Percentiles rank a stretch among this genome's conserved stretches.
Evolutionary conservation across 2,888 invertebrate species (phyloP).

Genomic region (Muschampia plurimacula): DNA sequence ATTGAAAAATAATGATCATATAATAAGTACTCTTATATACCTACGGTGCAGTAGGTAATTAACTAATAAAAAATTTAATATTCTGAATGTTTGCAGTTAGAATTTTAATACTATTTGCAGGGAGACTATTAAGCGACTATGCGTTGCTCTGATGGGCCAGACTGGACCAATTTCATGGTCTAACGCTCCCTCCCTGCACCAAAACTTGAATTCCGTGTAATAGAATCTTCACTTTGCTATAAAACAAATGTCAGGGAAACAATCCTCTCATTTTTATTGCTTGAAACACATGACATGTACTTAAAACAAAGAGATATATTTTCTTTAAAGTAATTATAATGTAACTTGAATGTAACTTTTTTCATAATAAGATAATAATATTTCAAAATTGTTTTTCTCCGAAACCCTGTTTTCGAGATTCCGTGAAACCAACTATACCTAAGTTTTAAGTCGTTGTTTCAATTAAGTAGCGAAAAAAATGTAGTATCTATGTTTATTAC

Average conservation of each 20-base stretch:
- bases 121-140: conserved; percentile 68
- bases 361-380: too few species aligned
- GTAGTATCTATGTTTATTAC: too few species aligned
- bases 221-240: conserved; percentile 51
- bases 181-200: conserved; percentile 75
- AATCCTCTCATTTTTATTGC: not conserved
- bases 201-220: conserved; percentile 60
- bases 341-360: too few species aligned
- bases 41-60: not conserved
- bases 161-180: conserved; percentile 83
- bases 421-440: too few species aligned
- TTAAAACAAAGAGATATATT: too few species aligned
- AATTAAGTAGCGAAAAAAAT: too few species aligned
- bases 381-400: too few species aligned
- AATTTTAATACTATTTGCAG: conserved; percentile 61
- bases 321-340: too few species aligned
- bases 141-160: conserved; percentile 67
- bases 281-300: too few species aligned
- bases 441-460: too few species aligned
- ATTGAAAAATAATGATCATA: not conserved
- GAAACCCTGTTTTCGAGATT: too few species aligned
- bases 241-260: conserved; percentile 6
- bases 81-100: conserved; percentile 60
- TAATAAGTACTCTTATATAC: too few species aligned
- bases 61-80: conserved; percentile 39